A percentile compares a stretch with the other conserved stretches of the same genome.
phyloP scores from a whole-genome alignment of 2,888 invertebrate species.

The Pammene aurita region DNA sequence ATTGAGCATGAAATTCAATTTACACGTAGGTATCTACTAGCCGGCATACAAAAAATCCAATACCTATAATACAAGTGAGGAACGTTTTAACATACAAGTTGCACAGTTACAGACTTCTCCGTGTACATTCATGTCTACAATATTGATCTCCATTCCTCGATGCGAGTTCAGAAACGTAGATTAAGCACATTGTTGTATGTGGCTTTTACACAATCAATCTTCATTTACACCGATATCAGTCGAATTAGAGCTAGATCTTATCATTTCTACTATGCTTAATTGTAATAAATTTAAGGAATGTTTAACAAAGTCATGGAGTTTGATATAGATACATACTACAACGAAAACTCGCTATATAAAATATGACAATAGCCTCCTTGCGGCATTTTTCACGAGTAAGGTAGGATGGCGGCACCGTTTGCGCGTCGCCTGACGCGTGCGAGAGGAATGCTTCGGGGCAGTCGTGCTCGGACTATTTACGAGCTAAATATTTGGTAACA shows the following conservation, averaged over 20 bases:
- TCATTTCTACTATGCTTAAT: constrained; percentile 13
- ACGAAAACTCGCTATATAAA: constrained; percentile 27
- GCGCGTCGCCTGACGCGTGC: not conserved
- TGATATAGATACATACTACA: constrained; percentile 42
- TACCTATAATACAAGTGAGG: not conserved
- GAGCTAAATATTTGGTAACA: constrained; percentile 43
- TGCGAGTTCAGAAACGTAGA: not conserved
- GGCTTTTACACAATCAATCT: constrained; percentile 1
- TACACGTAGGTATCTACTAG: not conserved
- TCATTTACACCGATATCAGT: constrained; percentile 19
- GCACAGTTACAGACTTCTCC: not conserved
- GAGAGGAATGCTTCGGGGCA: constrained; percentile 59
- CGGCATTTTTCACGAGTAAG: not conserved
- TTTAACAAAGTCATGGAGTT: constrained; percentile 74
- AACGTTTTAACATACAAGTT: not conserved
- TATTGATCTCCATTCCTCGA: not conserved
- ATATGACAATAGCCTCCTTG: constrained; percentile 27
- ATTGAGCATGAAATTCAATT: not conserved
- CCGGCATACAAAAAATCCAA: not conserved
- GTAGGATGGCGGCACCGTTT: not conserved
- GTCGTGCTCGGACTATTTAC: constrained; percentile 57
- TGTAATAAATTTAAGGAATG: constrained; percentile 68
- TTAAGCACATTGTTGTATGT: not conserved
- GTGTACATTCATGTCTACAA: not conserved
- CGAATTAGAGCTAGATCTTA: constrained; percentile 21